Base-by-base conservation (phyloP, 2,113 vertebrate genomes). In the Phyllostomus discolor region DNA sequence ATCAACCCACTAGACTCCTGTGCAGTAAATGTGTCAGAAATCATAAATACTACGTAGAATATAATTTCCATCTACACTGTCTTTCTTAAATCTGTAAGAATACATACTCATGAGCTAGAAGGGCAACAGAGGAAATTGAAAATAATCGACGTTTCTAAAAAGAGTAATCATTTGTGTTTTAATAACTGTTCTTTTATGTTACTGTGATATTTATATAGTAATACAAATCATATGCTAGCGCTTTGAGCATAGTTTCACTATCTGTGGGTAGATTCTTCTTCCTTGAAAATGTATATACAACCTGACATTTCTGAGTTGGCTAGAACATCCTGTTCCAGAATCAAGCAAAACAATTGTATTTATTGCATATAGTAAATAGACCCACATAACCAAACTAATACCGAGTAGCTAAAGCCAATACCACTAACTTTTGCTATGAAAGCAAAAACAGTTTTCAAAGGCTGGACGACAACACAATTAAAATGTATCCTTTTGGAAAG, bases 131-230 rank as follows among this genome's bases (percentile, higher is more conserved):
- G 41, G 19, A 91, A 85, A 78, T 1, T 72, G 46, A 87, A 95
- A 93, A 73, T 20, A 80, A 83, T 1, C 87, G 26, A 52, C 82
- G 12, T 70, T 93, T 95, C 76, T 95, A 69, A 81, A 94, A 96
- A 59, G 8, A 88, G 9, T 22, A 76, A 59, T 76, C 9, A 75
- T 46, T 76, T 91, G 90, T 76, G 24, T 43, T 91, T 86, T 84
- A 88, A 31, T 67, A 88, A 24, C 50, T 81, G 22, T 84, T 92
- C 28, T 84, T 95, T 90, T 59, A 10, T 62, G 4, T 67, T 93
- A 62, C 28, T 67, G 81, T 2, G 31, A n/a, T 75, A 8, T 52
- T 62, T 70, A 87, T 48, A 94, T 81, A 62, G 38, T 82, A 66
- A 54, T 59, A 83, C 73, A 94, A 94, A 82, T 94, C 26, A 88